Evolutionary conservation across 2,888 invertebrate genomes (phyloP), one percentile per base, ranked within the genome.

Genomic region (Lasioglossum villosulum): DNA sequence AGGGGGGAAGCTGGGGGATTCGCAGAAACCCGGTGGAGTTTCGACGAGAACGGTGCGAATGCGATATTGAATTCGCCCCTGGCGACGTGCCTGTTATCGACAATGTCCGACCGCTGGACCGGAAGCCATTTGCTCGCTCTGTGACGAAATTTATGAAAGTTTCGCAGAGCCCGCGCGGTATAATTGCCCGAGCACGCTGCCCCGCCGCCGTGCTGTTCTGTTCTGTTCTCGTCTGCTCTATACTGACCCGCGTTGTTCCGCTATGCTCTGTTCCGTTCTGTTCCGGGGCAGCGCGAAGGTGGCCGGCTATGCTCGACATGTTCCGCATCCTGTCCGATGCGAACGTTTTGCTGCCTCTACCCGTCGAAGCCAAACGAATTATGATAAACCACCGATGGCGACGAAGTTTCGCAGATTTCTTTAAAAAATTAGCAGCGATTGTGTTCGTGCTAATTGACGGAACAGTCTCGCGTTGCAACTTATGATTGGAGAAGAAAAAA

Each of bases 101-200:
- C 94, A 94, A 94, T 94, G 93, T 94, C 93, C 92, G 92, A 92
- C 92, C 93, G 92, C 91, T 93, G 92, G 92, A 93, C 94, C 95
- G 94, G 95, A 94, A 95, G 93, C 93, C 93, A 93, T 95, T 94
- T 92, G 91, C 89, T 90, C 90, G 91, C 91, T 79, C 89, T 90
- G 92, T 91, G 91, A 92, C 90, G 90, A 94, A 94, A 94, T 94
- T 93, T 93, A 94, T 93, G 92, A 93, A 94, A 94, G 89, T 93
- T 93, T 92, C 89, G 84, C 73, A 87, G 66, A 84, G 80, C 71
- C 73, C 88, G 80, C 85, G 80, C 84, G 86, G 88, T 88, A 90
- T 91, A 91, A 92, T 93, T 90, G 91, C 75, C 80, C 73, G 37
- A 80, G 80, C 80, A 76, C 71, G 71, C 39, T 39, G 37, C 39